These are phyloP conservation scores for Perccottus glenii DNA, from an alignment of 2,113 vertebrate species.

Conservation along the genomic window DNA sequence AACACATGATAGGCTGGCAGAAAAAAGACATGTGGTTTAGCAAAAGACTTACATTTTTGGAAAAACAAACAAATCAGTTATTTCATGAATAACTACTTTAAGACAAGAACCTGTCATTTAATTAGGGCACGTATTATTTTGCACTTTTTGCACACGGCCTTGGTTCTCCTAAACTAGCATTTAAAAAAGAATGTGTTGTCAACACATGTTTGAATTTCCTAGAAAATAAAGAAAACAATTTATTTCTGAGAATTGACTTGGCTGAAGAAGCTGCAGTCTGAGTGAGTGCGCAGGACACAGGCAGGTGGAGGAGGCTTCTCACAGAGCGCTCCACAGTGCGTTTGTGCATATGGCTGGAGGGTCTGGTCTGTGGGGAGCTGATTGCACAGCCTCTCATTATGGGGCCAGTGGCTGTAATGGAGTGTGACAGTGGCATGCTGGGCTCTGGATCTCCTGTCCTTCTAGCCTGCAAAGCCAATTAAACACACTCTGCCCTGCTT, in stretches of 20 bases:
- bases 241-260: neutral
- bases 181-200: neutral
- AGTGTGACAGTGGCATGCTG: constrained; percentile 92
- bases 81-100: neutral
- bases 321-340: constrained; percentile 28
- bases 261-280: neutral
- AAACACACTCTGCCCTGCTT: constrained; percentile 65
- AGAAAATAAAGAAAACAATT: neutral
- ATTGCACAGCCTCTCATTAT: constrained; percentile 88
- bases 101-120: too few species aligned
- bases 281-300: constrained; percentile 35
- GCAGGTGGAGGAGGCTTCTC: constrained; percentile 54
- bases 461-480: constrained; percentile 91
- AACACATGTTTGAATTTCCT: neutral
- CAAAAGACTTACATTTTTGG: too few species aligned
- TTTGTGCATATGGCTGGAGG: constrained; percentile 61
- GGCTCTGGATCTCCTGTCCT: constrained; percentile 84
- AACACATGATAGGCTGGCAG: neutral
- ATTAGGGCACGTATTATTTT: neutral
- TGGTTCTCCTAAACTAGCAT: too few species aligned
- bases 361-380: constrained; percentile 85
- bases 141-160: neutral
- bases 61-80: too few species aligned
- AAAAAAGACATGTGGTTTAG: neutral
- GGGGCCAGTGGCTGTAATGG: constrained; percentile 90